Evolutionary conservation across 2,797 vertebrate species (phyloP), one percentile per base, ranked within the genome.

Genomic region (Tympanoctomys barrerae): DNA sequence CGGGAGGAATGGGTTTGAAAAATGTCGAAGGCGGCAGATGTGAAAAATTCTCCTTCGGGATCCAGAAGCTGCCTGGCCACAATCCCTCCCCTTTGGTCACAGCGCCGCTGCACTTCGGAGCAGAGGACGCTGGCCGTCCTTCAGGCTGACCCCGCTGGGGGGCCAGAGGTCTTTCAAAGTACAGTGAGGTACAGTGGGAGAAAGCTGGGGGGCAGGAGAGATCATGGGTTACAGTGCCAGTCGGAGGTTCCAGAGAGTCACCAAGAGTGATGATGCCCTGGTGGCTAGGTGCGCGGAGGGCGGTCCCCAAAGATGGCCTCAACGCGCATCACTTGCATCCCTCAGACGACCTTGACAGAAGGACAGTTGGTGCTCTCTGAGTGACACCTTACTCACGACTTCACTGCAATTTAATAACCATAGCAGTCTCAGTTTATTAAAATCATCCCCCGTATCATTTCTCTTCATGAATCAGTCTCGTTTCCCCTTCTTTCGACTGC

Each of bases 1-100:
- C 94, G 64, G 89, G 87, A 98, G 93, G 96, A 93, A 64, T 70
- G 88, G 73, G 31, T 97, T 93, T 98, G 98, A 97, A 97, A 98
- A 97, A 96, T 91, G 94, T 97, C 97, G 90, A 89, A 97, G 97
- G 96, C 97, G 94, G 96, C 96, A 98, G 98, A 97, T 97, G 90
- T 97, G 95, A 94, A 97, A 95, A 97, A 89, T 96, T 93, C 80
- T 97, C 85, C 52, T 95, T 97, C 96, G 97, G 86, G 94, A 97
- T 90, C 94, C 71, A 89, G 93, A 97, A 97, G 90, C 54, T 96
- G 90, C 92, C 66, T 88, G 93, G 70, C 62, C 54, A 16, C 97
- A 91, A 82, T 97, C 84, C 90, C 88, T 98, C 78, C 95, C 94
- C 83, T 95, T 82, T 97, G 89, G 91, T 96, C 84, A 64, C 22